phyloP scores from a whole-genome alignment of 2,113 vertebrate genomes.

The Grammomys dolichurus region DNA sequence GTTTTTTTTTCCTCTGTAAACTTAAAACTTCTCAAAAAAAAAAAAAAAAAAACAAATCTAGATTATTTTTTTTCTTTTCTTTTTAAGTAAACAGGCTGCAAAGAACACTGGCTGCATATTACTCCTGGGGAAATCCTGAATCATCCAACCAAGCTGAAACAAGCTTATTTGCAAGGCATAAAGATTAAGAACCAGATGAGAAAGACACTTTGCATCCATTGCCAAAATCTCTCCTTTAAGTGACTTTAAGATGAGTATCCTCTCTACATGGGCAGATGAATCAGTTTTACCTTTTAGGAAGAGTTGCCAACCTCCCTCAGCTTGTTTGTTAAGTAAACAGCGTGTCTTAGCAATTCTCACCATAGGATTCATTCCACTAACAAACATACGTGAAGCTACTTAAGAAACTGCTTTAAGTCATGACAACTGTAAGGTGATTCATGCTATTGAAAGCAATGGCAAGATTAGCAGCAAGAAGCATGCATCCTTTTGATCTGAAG shows the following conservation, averaged over 20 bases:
- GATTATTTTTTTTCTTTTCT: neutral
- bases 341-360: conserved; percentile 47
- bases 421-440: neutral
- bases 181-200: conserved; percentile 48
- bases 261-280: neutral
- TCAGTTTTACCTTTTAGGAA: neutral
- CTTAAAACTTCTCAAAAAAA: neutral
- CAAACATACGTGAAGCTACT: conserved; percentile 17
- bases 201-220: neutral
- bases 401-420: neutral
- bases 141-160: conserved; percentile 45
- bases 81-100: neutral
- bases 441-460: no score
- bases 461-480: neutral
- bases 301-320: conserved; percentile 31
- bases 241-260: neutral
- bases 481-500: neutral
- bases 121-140: conserved; percentile 44
- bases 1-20: neutral
- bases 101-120: neutral
- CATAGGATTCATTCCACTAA: neutral
- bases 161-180: conserved; percentile 51
- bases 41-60: neutral
- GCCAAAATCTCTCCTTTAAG: conserved; percentile 59
- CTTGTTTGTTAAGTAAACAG: conserved; percentile 50